A percentile compares a stretch with the other conserved stretches of the same genome.
Conservation (phyloP, 2,113 vertebrate genomes). For the Phainopepla nitens region DNA sequence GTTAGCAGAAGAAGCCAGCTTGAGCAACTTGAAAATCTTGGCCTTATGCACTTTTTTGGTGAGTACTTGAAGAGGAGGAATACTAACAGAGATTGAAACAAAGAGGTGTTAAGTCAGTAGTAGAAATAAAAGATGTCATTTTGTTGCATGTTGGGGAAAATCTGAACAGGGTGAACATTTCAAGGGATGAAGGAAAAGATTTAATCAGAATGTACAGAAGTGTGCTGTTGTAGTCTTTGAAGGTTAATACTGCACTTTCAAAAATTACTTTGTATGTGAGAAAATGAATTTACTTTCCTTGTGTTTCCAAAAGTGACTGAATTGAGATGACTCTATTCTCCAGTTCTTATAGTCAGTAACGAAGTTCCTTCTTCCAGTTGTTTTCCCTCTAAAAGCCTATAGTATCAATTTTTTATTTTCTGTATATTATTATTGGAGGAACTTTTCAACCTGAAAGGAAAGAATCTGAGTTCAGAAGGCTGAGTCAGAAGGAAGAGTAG, state of each 20-base stretch:
- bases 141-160: not conserved
- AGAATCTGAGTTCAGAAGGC: not conserved
- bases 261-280: not conserved
- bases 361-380: not conserved
- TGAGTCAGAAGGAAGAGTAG: not conserved
- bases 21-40: not conserved
- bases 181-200: not conserved
- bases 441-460: not conserved
- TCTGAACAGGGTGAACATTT: not conserved
- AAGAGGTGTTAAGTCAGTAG: not conserved
- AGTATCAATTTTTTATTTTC: not conserved
- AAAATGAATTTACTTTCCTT: not conserved
- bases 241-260: not conserved
- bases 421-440: not conserved
- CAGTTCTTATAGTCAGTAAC: not conserved
- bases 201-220: not conserved
- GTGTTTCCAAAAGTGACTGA: not conserved
- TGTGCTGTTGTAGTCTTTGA: not conserved
- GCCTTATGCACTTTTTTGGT: not conserved
- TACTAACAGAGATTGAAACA: not conserved
- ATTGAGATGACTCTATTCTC: not conserved
- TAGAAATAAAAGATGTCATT: accelerated
- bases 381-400: not conserved
- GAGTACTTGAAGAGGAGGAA: not conserved
- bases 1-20: not conserved